Conservation (phyloP, 2,797 vertebrate species). For the Sebastes hopkinsi region DNA sequence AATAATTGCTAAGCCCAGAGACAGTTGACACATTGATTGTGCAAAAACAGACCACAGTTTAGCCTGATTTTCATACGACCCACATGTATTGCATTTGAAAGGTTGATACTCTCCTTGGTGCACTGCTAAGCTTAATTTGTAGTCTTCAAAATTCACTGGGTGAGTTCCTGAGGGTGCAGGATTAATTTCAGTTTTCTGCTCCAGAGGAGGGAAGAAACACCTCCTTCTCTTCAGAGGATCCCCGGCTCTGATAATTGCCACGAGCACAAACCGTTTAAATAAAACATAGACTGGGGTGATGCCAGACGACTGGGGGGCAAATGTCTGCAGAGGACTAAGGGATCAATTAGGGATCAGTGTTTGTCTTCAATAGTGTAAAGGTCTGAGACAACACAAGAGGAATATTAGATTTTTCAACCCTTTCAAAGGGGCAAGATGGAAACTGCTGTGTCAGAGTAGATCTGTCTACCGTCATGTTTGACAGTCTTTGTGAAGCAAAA, state of each 20-base stretch:
- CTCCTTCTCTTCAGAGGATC: constrained; percentile 31
- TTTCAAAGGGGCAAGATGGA: neutral
- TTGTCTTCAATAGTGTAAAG: constrained; percentile 11
- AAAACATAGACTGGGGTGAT: constrained; percentile 35
- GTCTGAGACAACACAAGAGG: constrained; percentile 5
- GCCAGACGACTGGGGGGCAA: neutral
- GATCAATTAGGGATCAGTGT: constrained; percentile 28
- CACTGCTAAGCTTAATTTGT: constrained; percentile 21
- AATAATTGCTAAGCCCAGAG: neutral
- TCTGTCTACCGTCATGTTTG: neutral
- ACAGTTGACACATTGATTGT: neutral
- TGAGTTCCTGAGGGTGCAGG: constrained; percentile 24
- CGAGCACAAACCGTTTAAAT: constrained; percentile 45
- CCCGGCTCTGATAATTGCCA: constrained; percentile 41
- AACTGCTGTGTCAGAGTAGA: constrained; percentile 12
- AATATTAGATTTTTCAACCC: neutral
- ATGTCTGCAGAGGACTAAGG: constrained; percentile 4
- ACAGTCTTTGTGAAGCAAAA: constrained; percentile 2
- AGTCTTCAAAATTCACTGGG: constrained; percentile 2
- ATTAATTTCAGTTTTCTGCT: constrained; percentile 54
- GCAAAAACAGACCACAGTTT: neutral
- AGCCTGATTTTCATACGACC: neutral
- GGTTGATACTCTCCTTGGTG: constrained; percentile 2
- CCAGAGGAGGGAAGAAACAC: constrained; percentile 10
- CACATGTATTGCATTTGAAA: constrained; percentile 12